Evolutionary conservation across 2,113 vertebrate species (phyloP), one percentile per base, ranked within the genome.

Genomic region (Rhabdomys dilectus): DNA sequence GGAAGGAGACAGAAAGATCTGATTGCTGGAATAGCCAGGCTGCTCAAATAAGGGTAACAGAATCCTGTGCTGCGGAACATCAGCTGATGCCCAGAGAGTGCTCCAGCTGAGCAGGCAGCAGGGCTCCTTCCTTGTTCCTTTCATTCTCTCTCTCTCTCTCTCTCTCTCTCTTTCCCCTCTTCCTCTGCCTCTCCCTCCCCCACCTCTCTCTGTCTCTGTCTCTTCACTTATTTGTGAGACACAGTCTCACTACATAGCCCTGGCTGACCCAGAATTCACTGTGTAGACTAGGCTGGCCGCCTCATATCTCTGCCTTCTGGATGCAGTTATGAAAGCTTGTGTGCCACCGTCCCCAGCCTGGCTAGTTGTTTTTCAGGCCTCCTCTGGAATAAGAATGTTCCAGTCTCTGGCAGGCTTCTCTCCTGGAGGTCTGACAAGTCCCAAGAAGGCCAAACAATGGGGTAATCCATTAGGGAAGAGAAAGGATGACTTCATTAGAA

Each of bases 1-100:
- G 96, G 96, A 97, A 97, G 91, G 94, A 96, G 95, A 97, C 96
- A 95, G 93, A 96, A 93, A 60, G 94, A 95, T 97, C 96, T 95
- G 96, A 97, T 96, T 97, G 93, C 76, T 42, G 53, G 84, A 90
- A 80, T 51, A 92, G 96, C n/a, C 58, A 88, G 81, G 90, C 88
- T 68, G 94, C 88, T 97, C 90, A 77, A 80, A 91, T 88, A 86
- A 97, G 51, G 66, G 96, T 96, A 97, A 96, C 56, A 96, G 93
- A 92, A 96, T 94, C 91, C 81, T 0, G 0, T 21, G 48, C 68
- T 7, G 15, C 48, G 72, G 82, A 93, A 51, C 22, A 78, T 78
- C 89, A 96, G 91, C 94, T 72, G 84, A 88, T 56, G 84, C n/a
- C 64, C 53, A 82, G 88, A 91, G 73, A 93, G 87, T 78, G 19